Base-by-base conservation (phyloP, 2,113 vertebrate species). In the Nerophis ophidion region DNA sequence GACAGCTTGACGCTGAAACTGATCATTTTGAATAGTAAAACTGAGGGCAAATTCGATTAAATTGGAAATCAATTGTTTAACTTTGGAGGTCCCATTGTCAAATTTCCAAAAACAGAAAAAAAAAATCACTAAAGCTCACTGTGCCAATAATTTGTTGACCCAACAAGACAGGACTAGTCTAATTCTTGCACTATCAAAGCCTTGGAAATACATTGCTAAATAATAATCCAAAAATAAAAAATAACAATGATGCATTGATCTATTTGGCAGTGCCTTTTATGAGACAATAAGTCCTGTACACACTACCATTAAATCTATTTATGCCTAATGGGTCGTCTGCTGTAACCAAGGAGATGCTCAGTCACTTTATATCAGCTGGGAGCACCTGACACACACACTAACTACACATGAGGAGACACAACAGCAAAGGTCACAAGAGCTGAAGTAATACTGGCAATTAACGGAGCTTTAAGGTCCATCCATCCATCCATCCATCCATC, bases 311-410 rank as follows among this genome's bases (percentile, higher is more conserved):
- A 48, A 46, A 45, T 65, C 35, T 63, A 40, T 38, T 60, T 54
- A 49, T 47, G 58, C 71, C 71, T 48, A 50, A 68, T 71, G 72
- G 5, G 49, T 55, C 67, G 61, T 52, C 54, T 57, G 61, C 57
- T 59, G 80, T 80, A 72, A 82, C 77, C 75, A 80, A 48, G 61
- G 81, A 78, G 66, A 74, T 48, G 63, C 62, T 68, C 58, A 66
- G 68, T 82, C 78, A 63, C 74, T 71, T 82, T 68, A 45, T 75
- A 81, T 81, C 80, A 77, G 74, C 78, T 83, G 72, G 70, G 42
- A 72, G 63, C 81, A 80, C 81, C 80, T 81, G 80, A 61, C 55
- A 56, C 62, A 57, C 61, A 77, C 57, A 65, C 5, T 19, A 65
- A 60, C 6, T 11, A 47, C 40, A 19, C 44, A 47, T 5, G 5